A percentile compares a stretch with the other conserved stretches of the same genome.
phyloP scores from a whole-genome alignment of 2,888 invertebrate species.

The Tachina lurida region DNA sequence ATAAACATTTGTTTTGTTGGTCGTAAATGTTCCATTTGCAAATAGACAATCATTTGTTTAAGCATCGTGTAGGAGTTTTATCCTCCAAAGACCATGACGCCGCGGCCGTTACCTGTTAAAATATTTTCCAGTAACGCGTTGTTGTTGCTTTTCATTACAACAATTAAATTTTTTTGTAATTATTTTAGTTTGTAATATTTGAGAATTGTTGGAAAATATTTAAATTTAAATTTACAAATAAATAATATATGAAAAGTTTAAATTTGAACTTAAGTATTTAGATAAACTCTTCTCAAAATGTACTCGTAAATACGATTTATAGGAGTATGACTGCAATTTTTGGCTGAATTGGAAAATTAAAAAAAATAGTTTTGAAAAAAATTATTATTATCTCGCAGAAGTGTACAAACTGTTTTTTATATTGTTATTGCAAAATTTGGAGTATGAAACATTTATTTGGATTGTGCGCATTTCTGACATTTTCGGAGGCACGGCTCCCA shows the following conservation, averaged over 20 bases:
- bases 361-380: too few relatives aligned
- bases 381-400: too few relatives aligned
- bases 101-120: slow-evolving; percentile 17
- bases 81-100: not conserved
- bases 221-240: not conserved
- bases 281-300: too few relatives aligned
- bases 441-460: too few relatives aligned
- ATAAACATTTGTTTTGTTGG: slow-evolving; percentile 30
- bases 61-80: slow-evolving; percentile 51
- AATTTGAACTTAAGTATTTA: not conserved
- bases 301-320: too few relatives aligned
- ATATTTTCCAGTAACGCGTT: slow-evolving; percentile 26
- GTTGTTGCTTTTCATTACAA: slow-evolving; percentile 19
- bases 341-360: too few relatives aligned
- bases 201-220: slow-evolving; percentile 17
- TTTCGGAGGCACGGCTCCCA: too few relatives aligned
- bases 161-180: slow-evolving; percentile 24
- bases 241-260: too few relatives aligned
- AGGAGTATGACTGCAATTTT: too few relatives aligned
- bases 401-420: too few relatives aligned
- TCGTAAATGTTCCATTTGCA: slow-evolving; percentile 50
- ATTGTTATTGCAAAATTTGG: too few relatives aligned
- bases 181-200: slow-evolving; percentile 5
- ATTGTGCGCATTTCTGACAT: too few relatives aligned
- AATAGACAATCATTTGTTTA: slow-evolving; percentile 20